Conservation (phyloP, 1,140 invertebrate genomes). For the Anastatus disparis region DNA sequence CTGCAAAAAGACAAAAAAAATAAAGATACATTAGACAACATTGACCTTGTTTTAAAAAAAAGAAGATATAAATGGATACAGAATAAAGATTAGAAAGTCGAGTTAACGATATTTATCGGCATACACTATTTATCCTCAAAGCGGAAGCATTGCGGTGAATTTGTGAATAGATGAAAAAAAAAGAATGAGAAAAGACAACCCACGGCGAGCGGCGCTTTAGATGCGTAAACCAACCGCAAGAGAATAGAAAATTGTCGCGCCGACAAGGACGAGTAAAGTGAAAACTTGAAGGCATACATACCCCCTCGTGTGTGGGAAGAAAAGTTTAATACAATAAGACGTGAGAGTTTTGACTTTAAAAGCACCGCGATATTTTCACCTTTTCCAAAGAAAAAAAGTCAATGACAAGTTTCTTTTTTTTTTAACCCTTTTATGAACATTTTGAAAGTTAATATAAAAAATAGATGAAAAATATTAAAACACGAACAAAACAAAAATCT, state of each 20-base stretch:
- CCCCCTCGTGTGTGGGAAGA: neutral
- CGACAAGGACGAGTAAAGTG: neutral
- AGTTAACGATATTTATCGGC: neutral
- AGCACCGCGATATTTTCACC: constrained; percentile 1
- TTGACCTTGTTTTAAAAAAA: constrained; percentile 34
- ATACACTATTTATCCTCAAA: neutral
- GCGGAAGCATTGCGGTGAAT: neutral
- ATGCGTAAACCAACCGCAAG: neutral
- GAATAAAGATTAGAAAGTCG: constrained; percentile 21
- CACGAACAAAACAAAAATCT: too few relatives aligned
- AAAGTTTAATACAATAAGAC: neutral
- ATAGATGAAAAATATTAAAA: too few relatives aligned
- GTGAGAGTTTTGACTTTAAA: too few relatives aligned
- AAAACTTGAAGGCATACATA: neutral
- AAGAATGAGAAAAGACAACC: neutral
- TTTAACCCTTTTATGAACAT: too few relatives aligned
- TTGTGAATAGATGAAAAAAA: neutral
- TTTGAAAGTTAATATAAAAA: too few relatives aligned
- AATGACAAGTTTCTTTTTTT: too few relatives aligned
- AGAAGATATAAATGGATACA: too few relatives aligned
- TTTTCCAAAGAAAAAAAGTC: neutral
- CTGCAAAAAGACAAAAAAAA: neutral
- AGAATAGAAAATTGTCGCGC: too few relatives aligned
- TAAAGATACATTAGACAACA: neutral
- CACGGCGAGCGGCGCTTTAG: neutral